Base-by-base conservation (phyloP, 2,797 vertebrate genomes). In the Chrosomus eos region DNA sequence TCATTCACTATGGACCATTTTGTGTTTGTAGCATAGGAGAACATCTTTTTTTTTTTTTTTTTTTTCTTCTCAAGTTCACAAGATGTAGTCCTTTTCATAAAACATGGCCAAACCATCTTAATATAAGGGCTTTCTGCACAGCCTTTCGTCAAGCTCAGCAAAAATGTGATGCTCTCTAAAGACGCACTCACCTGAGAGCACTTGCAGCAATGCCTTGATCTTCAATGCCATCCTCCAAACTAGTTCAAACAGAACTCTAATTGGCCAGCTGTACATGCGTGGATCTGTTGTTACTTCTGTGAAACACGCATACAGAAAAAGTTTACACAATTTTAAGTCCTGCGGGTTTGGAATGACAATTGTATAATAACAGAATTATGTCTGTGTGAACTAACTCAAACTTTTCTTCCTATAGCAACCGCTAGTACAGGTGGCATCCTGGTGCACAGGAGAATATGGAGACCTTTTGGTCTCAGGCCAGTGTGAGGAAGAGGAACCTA, bases 401-500 rank as follows among this genome's bases (percentile, higher is more conserved):
- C 23, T 40, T 64, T 79, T 33, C 38, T 66, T 89, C 81, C 81
- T 91, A 53, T 90, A 99, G 98, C 98, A 99, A 94, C 97, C 98
- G 60, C 91, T 99, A 88, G 98, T 99, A 76, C 98, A 99, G 92
- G 98, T 99, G 89, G 96, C 96, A 0, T 98, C 98, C n/a, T 99
- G 98, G 98, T 99, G 98, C 93, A 99, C 98, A 95, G 98, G 98
- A 89, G 98, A 99, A 91, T 99, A 99, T 77, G 98, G 98, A 88
- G 98, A 99, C 93, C 95, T 99, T 88, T 93, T 99, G 79, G 96
- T 99, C 31, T 99, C 98, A 5, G 98, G 98, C 80, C 98, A 99
- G 26, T 99, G 98, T 94, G 98, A 99, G 91, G 98, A 99, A 82
- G 98, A 99, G 90, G 98, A 99, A 67, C 98, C 98, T 76, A 97